Base-by-base conservation (phyloP, 92 coral and sea anemone species). In the Phenganax marumi region DNA sequence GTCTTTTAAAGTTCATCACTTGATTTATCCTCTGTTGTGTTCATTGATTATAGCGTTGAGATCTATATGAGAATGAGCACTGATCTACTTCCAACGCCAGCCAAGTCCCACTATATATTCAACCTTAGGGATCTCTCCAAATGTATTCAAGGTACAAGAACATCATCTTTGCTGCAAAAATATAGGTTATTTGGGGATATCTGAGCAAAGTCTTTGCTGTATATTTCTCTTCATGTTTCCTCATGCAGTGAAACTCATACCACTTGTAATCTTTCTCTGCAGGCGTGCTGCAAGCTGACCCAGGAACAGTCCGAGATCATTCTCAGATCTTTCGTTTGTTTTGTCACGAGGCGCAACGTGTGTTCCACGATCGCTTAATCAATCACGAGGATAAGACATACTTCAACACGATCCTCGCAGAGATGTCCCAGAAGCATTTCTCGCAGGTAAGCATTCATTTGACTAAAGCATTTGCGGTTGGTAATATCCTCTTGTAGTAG, bases 361-460 rank as follows among this genome's bases (percentile, higher is more conserved):
- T 95, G 14, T 95, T 95, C 81, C 98, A 95, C 53, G 98, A 95
- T 76, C 97, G 98, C 63, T 89, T 95, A 13, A 95, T 95, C 65
- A 95, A 95, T 86, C 86, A 88, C 77, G 98, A 95, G 63, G 98
- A 95, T 81, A 95, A 95, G 52, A 90, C 87, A 33, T 93, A 91
- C 87, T 95, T 95, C 76, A 89, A 90, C 87, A 86, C 92, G 16
- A 95, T 95, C 60, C 72, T 95, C 80, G 91, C 98, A 1, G 98
- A 95, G 71, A 95, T 95, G 98, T 91, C 98, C 10, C 98, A 92
- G 84, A 95, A 95, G 86, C 97, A 95, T 79, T 95, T 95, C 90
- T 90, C 97, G 12, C 94, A 92, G 92, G 98, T 91, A 52, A 19
- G 73, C 6, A 33, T 33, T 33, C 43, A 33, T 33, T 33, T 33